Base-by-base conservation (phyloP, 2,888 invertebrate species). In the Eupithecia dodoneata region DNA sequence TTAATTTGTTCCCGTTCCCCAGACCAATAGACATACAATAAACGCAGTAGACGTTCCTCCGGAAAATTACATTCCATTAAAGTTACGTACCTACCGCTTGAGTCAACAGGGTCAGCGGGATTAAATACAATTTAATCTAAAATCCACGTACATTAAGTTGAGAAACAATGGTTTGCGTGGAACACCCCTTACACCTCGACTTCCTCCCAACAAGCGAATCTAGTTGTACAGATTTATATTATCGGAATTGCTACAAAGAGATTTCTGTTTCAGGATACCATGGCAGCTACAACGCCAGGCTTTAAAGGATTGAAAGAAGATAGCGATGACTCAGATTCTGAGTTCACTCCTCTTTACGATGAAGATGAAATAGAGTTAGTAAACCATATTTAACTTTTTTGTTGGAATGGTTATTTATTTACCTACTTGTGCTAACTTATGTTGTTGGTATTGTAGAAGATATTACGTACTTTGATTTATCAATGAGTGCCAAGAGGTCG, bases 301-400 rank as follows among this genome's bases (percentile, higher is more conserved):
- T 90, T 91, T 63, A 89, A 87, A 76, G 88, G 86, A n/a, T 73
- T 90, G 47, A 82, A 83, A 63, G 91, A 92, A 45, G 94, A 93
- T 59, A 90, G 88, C 59, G 93, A 93, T 55, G 87, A 91, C 4
- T 92, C 94, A 1, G 94, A 94, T 71, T 85, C 89, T 0, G 94
- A 94, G 81, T 91, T 88, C 82, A 90, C 90, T 18, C 93, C 91
- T 3, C 85, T 92, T 2, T 93, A 90, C 78, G 94, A 94, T 73
- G 94, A 95, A 73, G 94, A 94, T 70, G 94, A 94, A 81, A 83
- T 91, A 85, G 90, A 94, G 94, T 94, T 90, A 83, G 89, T 86
- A 76, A 45, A 69, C 15, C 18, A 15, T 67, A 42, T 44, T 7
- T 59, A 18, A 55, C 18, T 5, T n/a, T 67, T 45, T n/a, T 30